Conservation (phyloP, 2,113 vertebrate species). For the Mus spicilegus region DNA sequence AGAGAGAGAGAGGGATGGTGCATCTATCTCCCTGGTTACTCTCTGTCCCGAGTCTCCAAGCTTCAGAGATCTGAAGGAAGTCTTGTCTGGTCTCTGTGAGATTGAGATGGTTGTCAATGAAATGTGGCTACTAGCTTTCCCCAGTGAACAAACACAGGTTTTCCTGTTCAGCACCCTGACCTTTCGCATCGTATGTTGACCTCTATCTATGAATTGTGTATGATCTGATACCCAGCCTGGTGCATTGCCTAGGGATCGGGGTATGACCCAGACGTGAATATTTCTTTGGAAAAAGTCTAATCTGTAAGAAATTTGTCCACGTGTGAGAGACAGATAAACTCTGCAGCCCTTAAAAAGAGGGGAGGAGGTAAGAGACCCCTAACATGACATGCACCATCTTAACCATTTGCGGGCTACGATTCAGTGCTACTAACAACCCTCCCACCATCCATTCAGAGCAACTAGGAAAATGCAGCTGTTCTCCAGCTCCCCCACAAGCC, state of each 20-base stretch:
- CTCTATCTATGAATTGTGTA: conserved; percentile 23
- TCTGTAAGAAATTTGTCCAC: background rate
- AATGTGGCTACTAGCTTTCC: conserved; percentile 27
- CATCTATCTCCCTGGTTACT: background rate
- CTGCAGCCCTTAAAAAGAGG: background rate
- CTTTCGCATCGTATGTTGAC: background rate
- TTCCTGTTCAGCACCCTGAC: conserved; percentile 9
- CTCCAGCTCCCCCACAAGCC: background rate
- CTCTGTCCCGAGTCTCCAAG: background rate
- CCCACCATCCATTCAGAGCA: background rate
- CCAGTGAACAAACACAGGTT: conserved; percentile 23
- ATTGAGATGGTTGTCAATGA: conserved; percentile 61
- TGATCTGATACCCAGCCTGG: background rate
- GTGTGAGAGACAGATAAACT: background rate
- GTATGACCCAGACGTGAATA: background rate
- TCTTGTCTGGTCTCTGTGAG: conserved; percentile 45
- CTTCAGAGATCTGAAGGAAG: conserved; percentile 33
- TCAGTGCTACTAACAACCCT: background rate
- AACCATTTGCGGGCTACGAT: background rate
- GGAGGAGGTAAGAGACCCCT: background rate
- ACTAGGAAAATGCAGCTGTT: background rate
- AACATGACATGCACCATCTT: background rate
- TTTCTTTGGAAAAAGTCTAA: background rate
- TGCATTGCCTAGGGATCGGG: background rate
- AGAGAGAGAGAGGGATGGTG: background rate